Evolutionary conservation across 2,113 vertebrate species (phyloP).

Genomic region (Osmerus eperlanus): DNA sequence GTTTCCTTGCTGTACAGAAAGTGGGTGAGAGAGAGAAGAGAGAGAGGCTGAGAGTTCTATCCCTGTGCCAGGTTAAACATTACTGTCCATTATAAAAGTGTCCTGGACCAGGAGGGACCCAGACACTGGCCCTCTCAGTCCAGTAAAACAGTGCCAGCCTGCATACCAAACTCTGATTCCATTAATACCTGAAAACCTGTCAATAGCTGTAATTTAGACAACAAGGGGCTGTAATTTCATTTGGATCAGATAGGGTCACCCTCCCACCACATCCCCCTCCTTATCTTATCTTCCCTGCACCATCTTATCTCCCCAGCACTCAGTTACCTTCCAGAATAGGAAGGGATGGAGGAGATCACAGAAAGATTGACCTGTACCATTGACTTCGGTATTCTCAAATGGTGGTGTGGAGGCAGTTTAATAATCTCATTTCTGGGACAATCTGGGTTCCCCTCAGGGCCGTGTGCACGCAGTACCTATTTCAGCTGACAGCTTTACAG

Average conservation of each 20-base stretch:
- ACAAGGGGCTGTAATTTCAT: conserved; percentile 33
- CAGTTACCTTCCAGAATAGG: not conserved
- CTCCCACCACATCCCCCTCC: not conserved
- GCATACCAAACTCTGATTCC: conserved; percentile 18
- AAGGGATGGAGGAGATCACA: too few species aligned
- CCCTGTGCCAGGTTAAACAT: conserved; percentile 29
- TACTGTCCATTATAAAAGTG: conserved; percentile 27
- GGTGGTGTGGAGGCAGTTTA: not conserved
- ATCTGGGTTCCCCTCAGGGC: not conserved
- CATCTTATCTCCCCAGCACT: not conserved
- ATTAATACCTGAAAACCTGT: conserved; percentile 37
- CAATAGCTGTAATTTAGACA: conserved; percentile 34
- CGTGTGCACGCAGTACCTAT: not conserved
- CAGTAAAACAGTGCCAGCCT: not conserved
- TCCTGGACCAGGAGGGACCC: conserved; percentile 26
- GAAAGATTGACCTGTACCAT: not conserved
- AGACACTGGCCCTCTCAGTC: not conserved
- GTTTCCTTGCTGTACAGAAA: not conserved
- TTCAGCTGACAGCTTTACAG: conserved; percentile 1
- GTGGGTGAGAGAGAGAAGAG: not conserved
- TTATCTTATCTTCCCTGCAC: conserved; percentile 10
- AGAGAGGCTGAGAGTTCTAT: not conserved
- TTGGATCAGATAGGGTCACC: conserved; percentile 1
- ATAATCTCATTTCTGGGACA: not conserved
- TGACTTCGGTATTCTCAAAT: not conserved